A percentile compares a stretch with the other conserved stretches of the same genome.
phyloP scores from a whole-genome alignment of 2,797 vertebrate species.

The Pseudopleuronectes americanus region DNA sequence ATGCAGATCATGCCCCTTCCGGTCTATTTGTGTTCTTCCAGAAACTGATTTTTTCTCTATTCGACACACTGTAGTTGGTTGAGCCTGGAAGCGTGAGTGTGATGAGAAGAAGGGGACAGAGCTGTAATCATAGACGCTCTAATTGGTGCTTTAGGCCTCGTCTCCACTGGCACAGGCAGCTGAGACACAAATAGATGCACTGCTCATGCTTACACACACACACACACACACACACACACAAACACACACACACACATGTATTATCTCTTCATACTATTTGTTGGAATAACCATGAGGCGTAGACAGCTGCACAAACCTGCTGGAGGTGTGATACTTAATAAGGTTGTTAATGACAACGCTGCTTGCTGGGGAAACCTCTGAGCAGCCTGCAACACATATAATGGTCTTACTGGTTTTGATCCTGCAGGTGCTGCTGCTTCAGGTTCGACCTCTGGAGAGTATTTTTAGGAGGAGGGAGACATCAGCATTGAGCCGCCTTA shows the following conservation, averaged over 20 bases:
- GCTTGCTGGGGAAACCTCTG: background rate
- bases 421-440: slow-evolving; percentile 15
- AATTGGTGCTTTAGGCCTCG: slow-evolving; percentile 66
- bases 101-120: slow-evolving; percentile 47
- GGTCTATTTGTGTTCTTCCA: slow-evolving; percentile 43
- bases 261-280: background rate
- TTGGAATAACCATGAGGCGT: slow-evolving; percentile 6
- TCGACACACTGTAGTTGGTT: slow-evolving; percentile 56
- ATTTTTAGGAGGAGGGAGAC: slow-evolving; percentile 6
- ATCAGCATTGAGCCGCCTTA: slow-evolving; percentile 11
- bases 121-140: slow-evolving; percentile 53
- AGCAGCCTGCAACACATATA: slow-evolving; percentile 13
- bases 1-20: slow-evolving; percentile 22
- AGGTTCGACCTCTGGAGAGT: slow-evolving; percentile 23
- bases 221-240: slow-evolving; percentile 20
- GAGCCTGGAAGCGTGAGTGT: slow-evolving; percentile 39
- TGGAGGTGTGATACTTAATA: slow-evolving; percentile 14
- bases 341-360: slow-evolving; percentile 19
- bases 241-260: slow-evolving; percentile 1
- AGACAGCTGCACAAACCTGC: slow-evolving; percentile 5
- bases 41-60: slow-evolving; percentile 31
- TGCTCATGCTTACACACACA: slow-evolving; percentile 14
- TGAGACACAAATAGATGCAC: slow-evolving; percentile 39
- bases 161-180: slow-evolving; percentile 41
- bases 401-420: slow-evolving; percentile 41